phyloP scores from a whole-genome alignment of 2,113 vertebrate genomes.

The Gambusia holbrooki region DNA sequence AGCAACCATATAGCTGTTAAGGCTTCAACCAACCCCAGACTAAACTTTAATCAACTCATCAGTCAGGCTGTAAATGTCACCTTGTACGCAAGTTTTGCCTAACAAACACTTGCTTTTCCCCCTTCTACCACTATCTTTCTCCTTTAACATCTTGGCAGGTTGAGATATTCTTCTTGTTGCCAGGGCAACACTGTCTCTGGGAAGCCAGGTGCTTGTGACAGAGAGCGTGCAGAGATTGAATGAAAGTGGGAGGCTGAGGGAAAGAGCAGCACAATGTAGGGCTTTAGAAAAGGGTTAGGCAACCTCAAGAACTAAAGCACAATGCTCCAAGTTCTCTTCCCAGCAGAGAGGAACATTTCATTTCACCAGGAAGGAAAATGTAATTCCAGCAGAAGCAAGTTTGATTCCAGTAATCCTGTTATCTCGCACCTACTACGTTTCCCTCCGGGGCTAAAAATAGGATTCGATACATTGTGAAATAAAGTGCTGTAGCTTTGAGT shows the following conservation, averaged over 20 bases:
- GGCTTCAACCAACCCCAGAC: conserved; percentile 39
- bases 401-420: conserved; percentile 66
- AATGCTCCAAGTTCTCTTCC: conserved; percentile 32
- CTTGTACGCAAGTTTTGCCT: conserved; percentile 49
- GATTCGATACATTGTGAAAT: conserved; percentile 23
- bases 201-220: conserved; percentile 64
- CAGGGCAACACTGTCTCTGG: conserved; percentile 71
- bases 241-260: conserved; percentile 41
- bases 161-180: conserved; percentile 69
- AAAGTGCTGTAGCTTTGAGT: conserved; percentile 43
- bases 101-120: conserved; percentile 22
- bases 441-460: conserved; percentile 60
- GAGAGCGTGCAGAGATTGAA: conserved; percentile 33
- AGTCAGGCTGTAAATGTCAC: conserved; percentile 56
- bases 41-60: conserved; percentile 54
- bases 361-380: conserved; percentile 51
- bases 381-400: conserved; percentile 58
- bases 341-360: conserved; percentile 46
- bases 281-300: conserved; percentile 50
- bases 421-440: conserved; percentile 61
- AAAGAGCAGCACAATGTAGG: conserved; percentile 47
- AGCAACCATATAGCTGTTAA: conserved; percentile 51
- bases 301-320: conserved; percentile 45
- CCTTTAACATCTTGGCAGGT: conserved; percentile 46
- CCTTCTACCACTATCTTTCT: neutral